A percentile compares a stretch with the other conserved stretches of the same genome.
Conservation (phyloP, 2,797 vertebrate genomes). For the Lutjanus campechanus region DNA sequence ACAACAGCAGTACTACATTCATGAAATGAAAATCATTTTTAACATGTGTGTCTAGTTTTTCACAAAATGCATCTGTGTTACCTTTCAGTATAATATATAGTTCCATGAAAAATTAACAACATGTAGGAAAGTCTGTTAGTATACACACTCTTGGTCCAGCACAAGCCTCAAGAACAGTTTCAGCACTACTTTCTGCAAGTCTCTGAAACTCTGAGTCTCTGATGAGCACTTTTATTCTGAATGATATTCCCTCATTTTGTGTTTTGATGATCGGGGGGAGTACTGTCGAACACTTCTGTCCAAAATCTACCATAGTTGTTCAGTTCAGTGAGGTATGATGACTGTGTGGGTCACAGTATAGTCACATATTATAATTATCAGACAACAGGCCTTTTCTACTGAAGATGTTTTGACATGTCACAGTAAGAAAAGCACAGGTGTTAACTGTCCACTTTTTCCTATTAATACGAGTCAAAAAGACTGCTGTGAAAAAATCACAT, state of each 20-base stretch:
- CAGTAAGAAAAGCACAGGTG: neutral
- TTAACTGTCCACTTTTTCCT: neutral
- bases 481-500: neutral
- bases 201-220: neutral
- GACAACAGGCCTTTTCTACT: neutral
- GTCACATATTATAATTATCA: neutral
- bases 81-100: slow-evolving; percentile 5
- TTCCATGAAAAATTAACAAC: neutral
- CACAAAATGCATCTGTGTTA: neutral
- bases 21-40: neutral
- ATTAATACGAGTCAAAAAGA: neutral
- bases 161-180: neutral
- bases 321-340: neutral
- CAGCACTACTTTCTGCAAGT: neutral
- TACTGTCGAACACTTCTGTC: neutral
- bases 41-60: neutral
- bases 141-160: neutral
- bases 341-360: slow-evolving; percentile 3
- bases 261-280: neutral
- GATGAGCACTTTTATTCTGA: neutral
- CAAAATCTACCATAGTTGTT: slow-evolving; percentile 11
- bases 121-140: neutral
- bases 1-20: slow-evolving; percentile 19
- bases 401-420: neutral
- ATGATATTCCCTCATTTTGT: neutral